Evolutionary conservation across 2,113 vertebrate genomes (phyloP), one percentile per base, ranked within the genome.

Genomic region (Brachirus orientalis): DNA sequence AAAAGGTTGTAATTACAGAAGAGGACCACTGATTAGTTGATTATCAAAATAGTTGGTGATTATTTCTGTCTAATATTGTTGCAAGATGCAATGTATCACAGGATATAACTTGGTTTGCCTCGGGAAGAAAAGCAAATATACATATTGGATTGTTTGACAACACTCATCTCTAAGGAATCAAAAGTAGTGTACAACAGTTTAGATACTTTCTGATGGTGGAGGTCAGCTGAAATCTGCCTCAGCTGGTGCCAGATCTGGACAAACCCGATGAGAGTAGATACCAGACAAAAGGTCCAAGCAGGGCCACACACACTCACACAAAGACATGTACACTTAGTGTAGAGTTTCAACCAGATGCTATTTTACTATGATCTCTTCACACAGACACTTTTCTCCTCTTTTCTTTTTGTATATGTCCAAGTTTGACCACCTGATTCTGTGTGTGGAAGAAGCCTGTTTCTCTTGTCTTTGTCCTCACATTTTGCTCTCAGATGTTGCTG

Each of bases 401-500:
- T 19, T 46, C 56, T 14, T 17, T 55, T 35, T 59, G 35, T 43
- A 10, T 61, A 12, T 40, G 38, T 40, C 4, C 40, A 43, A 14
- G 47, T 70, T 51, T 72, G 44, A 45, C 19, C 41, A 14, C n/a
- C 16, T 11, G 8, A 22, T 50, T 67, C 8, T 44, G 22, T 66
- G 44, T 68, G 3, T 55, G 40, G 8, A 18, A 4, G 12, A 56
- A 40, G 38, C 20, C 41, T 48, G 13, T 71, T 43, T 43, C 37
- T 48, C 36, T 46, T 57, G 35, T 60, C 35, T 35, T 35, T 44
- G 61, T 50, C 56, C 53, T 71, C 63, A 63, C 52, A 44, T 53
- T 57, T 14, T 50, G 46, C 71, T 66, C 45, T 72, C 40, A 66
- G 65, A 73, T 48, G 8, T 43, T 40, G 28, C 60, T 72, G 52